Conservation (phyloP, 2,113 vertebrate species). For the Clarias macrocephalus region DNA sequence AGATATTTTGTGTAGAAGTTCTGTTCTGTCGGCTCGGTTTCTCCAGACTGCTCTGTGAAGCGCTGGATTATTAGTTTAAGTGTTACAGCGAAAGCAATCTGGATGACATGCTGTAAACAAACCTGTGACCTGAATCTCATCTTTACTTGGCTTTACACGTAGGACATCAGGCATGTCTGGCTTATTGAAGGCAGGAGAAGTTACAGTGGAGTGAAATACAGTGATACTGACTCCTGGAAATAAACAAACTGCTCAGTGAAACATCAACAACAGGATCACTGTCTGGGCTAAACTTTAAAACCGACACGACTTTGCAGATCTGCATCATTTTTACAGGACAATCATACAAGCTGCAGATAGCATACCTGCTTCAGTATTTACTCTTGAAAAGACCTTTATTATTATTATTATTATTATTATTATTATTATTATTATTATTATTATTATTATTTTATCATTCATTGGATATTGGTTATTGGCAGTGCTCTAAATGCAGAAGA, state of each 20-base stretch:
- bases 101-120: conserved; percentile 44
- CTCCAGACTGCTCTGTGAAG: neutral
- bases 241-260: neutral
- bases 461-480: too few relatives aligned
- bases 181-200: neutral
- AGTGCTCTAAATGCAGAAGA: too few relatives aligned
- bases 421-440: neutral
- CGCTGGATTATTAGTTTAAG: conserved; percentile 13
- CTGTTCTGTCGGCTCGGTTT: neutral
- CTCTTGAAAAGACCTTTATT: neutral
- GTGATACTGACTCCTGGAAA: neutral
- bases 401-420: neutral
- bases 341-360: neutral
- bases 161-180: conserved; percentile 31
- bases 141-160: conserved; percentile 24
- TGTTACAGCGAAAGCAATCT: conserved; percentile 11
- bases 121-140: conserved; percentile 33
- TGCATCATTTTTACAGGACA: neutral
- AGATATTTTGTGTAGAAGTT: neutral
- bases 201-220: neutral
- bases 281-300: neutral
- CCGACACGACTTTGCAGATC: neutral
- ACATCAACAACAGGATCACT: neutral
- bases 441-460: neutral
- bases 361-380: neutral